Base-by-base conservation (phyloP, 2,888 invertebrate species). In the Meteorus cinctellus region DNA sequence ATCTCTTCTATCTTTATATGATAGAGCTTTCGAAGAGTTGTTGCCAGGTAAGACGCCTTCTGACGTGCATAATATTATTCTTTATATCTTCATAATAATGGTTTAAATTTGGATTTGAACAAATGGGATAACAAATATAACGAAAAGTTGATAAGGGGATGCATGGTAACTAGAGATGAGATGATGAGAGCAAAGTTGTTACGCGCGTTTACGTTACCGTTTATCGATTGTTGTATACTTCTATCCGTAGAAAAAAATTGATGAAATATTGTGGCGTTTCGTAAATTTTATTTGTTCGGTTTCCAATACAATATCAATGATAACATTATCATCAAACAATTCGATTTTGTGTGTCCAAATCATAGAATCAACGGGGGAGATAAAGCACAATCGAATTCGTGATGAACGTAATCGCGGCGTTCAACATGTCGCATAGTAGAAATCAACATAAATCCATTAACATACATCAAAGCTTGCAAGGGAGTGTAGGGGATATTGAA, bases 401-500 rank as follows among this genome's bases (percentile, higher is more conserved):
- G 77, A 74, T 77, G 75, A 80, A 80, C 82, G 82, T 80, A 83
- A 85, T 80, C 82, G 83, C 81, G 81, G 72, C 80, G 77, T 77
- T 65, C 74, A 77, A 48, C 70, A 77, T 71, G 59, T 60, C 67
- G 77, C 78, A 78, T 78, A 76, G 78, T 80, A 80, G 80, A 80
- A 78, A 77, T 51, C 74, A 73, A 48, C 66, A 68, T 36, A 71
- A 12, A 76, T 48, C 74, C 36, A 59, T 59, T 70, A 72, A 78
- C 72, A 29, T 71, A 74, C 75, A 75, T 74, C 41, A 74, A 80
- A 77, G 77, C 76, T 81, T 81, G 78, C 78, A 75, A 76, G 72
- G 68, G 71, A 73, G 34, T 65, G 74, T 60, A 71, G 60, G 68
- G 65, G 41, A 72, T 36, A 66, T 45, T 5, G 45, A 66, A 75